Conservation (phyloP, 2,888 invertebrate species). For the Heliconius cydno region DNA sequence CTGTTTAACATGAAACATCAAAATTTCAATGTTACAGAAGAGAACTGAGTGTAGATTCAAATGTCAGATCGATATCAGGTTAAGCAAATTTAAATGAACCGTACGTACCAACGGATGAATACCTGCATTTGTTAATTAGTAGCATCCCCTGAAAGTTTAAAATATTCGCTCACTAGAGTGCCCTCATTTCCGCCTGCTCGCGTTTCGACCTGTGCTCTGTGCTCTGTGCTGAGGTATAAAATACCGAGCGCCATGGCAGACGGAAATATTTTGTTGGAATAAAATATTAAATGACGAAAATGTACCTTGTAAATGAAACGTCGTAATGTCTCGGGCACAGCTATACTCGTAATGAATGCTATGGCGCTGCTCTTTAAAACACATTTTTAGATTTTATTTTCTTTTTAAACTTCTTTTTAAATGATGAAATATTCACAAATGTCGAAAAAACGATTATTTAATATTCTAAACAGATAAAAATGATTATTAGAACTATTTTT, state of each 20-base stretch:
- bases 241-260: slow-evolving; percentile 34
- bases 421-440: background rate
- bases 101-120: slow-evolving; percentile 34
- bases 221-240: slow-evolving; percentile 31
- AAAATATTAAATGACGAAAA: slow-evolving; percentile 42
- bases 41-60: background rate
- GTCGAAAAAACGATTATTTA: background rate
- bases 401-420: background rate
- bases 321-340: slow-evolving; percentile 28
- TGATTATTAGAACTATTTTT: no score
- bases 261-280: slow-evolving; percentile 38
- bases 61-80: slow-evolving; percentile 37
- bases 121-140: slow-evolving; percentile 46
- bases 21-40: slow-evolving; percentile 14
- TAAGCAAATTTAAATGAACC: slow-evolving; percentile 41
- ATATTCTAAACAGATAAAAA: background rate
- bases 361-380: slow-evolving; percentile 25
- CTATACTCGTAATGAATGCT: slow-evolving; percentile 19
- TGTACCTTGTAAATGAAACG: slow-evolving; percentile 34
- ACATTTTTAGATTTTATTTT: slow-evolving; percentile 9
- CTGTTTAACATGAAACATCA: slow-evolving; percentile 6
- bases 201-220: slow-evolving; percentile 21
- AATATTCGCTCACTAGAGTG: slow-evolving; percentile 42
- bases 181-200: slow-evolving; percentile 43
- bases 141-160: slow-evolving; percentile 45